Evolutionary conservation across 2,888 invertebrate species (phyloP).

Genomic region (Rhamphomyia laevipes): DNA sequence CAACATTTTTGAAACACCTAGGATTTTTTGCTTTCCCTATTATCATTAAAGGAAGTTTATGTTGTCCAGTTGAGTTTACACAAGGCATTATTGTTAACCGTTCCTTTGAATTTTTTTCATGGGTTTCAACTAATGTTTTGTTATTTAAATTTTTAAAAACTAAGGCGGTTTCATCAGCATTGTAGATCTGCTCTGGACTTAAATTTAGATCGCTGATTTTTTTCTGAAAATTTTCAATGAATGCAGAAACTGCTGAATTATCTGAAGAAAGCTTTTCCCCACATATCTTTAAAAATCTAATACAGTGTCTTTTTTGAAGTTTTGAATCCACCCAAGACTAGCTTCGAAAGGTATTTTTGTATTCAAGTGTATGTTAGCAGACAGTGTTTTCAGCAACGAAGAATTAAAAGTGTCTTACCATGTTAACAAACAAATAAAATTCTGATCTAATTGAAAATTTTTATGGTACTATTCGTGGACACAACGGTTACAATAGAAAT

Average conservation of each 20-base stretch:
- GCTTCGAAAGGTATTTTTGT: background rate
- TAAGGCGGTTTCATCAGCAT: background rate
- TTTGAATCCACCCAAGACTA: background rate
- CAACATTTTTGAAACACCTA: background rate
- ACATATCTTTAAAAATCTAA: background rate
- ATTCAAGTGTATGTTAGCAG: background rate
- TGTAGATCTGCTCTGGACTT: background rate
- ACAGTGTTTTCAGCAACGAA: too few relatives aligned
- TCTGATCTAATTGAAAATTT: too few relatives aligned
- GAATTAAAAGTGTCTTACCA: too few relatives aligned
- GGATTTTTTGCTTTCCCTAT: background rate
- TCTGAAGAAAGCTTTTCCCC: background rate
- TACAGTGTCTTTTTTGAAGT: background rate
- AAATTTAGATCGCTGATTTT: background rate
- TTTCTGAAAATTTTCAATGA: background rate
- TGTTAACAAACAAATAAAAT: too few relatives aligned
- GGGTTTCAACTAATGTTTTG: background rate
- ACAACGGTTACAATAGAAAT: too few relatives aligned
- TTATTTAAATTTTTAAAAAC: background rate
- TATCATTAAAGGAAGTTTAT: constrained; percentile 15
- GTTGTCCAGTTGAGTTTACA: constrained; percentile 15
- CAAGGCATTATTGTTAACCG: constrained; percentile 16
- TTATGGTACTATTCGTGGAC: too few relatives aligned
- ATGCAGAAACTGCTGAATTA: background rate
- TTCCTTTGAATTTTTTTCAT: constrained; percentile 9